A percentile compares a stretch with the other conserved stretches of the same genome.
Conservation (phyloP, 2,113 vertebrate genomes). For the Otocyon megalotis region DNA sequence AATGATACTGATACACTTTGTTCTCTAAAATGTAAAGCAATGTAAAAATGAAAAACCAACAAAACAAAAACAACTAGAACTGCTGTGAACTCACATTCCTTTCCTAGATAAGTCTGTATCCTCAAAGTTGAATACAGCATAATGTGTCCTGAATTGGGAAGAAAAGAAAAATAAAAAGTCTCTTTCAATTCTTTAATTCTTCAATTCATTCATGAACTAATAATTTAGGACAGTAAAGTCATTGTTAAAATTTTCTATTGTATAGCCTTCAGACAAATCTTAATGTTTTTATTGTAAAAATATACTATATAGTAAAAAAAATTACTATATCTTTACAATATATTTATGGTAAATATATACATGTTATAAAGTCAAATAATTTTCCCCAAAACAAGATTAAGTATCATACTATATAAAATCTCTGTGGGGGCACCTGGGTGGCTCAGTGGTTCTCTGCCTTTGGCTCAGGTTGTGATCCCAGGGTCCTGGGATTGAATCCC, state of each 20-base stretch:
- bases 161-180: neutral
- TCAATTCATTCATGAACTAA: neutral
- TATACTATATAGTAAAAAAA: neutral
- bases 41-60: neutral
- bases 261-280: neutral
- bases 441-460: too few relatives aligned
- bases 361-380: constrained; percentile 3
- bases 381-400: neutral
- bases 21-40: constrained; percentile 53
- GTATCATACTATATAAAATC: neutral
- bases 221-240: neutral
- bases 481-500: too few relatives aligned
- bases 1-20: neutral
- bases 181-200: neutral
- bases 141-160: neutral
- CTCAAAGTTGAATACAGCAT: neutral
- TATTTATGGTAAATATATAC: neutral
- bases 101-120: neutral
- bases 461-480: too few relatives aligned
- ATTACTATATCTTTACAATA: neutral
- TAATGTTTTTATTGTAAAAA: neutral
- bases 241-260: neutral
- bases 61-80: neutral
- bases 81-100: neutral
- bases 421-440: neutral